Percentiles rank a stretch among this genome's conserved stretches.
These are phyloP conservation scores for Apis dorsata DNA, from an alignment of 1,140 invertebrate genomes.

Conservation along the genomic window DNA sequence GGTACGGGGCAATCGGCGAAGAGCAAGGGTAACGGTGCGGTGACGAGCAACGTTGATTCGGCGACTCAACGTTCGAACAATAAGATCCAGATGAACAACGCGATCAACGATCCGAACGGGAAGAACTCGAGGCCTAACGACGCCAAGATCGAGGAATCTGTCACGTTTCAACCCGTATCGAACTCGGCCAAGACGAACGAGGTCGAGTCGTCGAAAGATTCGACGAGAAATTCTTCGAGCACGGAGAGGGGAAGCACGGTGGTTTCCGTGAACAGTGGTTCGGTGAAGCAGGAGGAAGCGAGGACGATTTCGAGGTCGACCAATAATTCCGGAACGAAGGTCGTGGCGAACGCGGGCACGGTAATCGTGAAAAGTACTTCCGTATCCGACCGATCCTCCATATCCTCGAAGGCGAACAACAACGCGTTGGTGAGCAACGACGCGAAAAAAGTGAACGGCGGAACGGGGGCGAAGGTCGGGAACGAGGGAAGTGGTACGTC, in stretches of 20 bases:
- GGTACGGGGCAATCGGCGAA: slow-evolving; percentile 31
- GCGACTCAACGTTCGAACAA: slow-evolving; percentile 24
- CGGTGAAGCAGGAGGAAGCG: slow-evolving; percentile 48
- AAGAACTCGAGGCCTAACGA: not conserved
- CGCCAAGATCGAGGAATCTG: slow-evolving; percentile 10
- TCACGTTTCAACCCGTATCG: not conserved
- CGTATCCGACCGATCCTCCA: slow-evolving; percentile 10
- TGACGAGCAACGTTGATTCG: slow-evolving; percentile 10
- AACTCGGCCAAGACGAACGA: slow-evolving; percentile 5
- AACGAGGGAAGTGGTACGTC: slow-evolving; percentile 70
- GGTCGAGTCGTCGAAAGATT: not conserved
- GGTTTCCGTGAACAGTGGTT: not conserved
- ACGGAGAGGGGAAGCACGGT: slow-evolving; percentile 15
- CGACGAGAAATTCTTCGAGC: not conserved
- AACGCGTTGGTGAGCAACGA: slow-evolving; percentile 51
- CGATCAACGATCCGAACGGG: slow-evolving; percentile 6
- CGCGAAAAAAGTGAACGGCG: slow-evolving; percentile 15
- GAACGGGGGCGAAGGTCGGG: not conserved
- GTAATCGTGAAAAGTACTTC: not conserved
- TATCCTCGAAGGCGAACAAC: slow-evolving; percentile 31
- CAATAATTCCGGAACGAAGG: not conserved
- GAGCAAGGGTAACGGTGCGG: slow-evolving; percentile 19
- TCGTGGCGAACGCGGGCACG: not conserved
- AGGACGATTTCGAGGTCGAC: not conserved
- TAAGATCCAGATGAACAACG: not conserved